Percentiles rank a stretch among this genome's conserved stretches.
phyloP scores from a whole-genome alignment of 2,888 invertebrate genomes.

The Busseola fusca region DNA sequence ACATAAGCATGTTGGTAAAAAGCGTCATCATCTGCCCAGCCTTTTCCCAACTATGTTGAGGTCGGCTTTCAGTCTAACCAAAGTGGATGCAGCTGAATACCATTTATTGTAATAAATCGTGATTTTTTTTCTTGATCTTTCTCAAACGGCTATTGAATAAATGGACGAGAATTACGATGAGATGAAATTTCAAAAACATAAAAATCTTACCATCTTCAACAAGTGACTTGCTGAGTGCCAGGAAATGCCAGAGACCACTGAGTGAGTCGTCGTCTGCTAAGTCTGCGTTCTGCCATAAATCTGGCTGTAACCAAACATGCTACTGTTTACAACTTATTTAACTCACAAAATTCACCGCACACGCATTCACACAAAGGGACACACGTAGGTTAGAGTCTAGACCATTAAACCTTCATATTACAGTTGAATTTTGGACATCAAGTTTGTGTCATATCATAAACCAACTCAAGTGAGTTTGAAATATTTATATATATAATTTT shows the following conservation, averaged over 20 bases:
- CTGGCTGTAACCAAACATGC: conserved; percentile 85
- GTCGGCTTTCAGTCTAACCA: no score
- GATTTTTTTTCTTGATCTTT: background rate
- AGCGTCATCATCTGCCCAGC: no score
- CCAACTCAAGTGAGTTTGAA: background rate
- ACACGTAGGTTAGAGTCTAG: no score
- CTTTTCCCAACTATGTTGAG: no score
- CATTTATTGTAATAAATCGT: background rate
- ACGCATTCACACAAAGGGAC: background rate
- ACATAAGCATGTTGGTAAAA: background rate
- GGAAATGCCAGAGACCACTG: conserved; percentile 95
- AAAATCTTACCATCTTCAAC: conserved; percentile 90
- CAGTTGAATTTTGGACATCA: background rate
- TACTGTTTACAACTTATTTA: background rate
- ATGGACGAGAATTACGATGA: background rate
- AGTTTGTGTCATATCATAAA: background rate
- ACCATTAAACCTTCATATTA: background rate
- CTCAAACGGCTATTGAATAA: background rate
- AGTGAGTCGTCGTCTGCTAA: conserved; percentile 93
- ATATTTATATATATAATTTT: no score
- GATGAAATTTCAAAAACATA: background rate
- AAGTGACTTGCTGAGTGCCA: conserved; percentile 91
- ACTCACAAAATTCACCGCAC: background rate
- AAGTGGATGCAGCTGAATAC: no score
- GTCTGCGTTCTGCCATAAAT: conserved; percentile 94